Base-by-base conservation (phyloP, 1,140 invertebrate genomes). In the Cherax destructor region DNA sequence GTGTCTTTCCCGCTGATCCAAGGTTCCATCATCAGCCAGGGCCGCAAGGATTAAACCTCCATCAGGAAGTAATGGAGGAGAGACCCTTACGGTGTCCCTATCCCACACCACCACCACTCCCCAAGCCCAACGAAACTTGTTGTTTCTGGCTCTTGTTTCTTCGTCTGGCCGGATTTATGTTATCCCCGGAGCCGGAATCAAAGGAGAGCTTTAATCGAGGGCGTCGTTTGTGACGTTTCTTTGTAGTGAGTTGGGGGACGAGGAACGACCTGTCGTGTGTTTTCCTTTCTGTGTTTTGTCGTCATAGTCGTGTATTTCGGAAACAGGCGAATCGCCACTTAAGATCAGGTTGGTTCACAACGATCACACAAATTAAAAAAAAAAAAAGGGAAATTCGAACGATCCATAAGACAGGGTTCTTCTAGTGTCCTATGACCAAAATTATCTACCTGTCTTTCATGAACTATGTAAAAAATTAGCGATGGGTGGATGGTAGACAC, bases 11-110 rank as follows among this genome's bases (percentile, higher is more conserved):
- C 4, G 80, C 41, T 24, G 41, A 72, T 56, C 86, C 61, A 50
- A 69, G 86, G 24, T 61, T 88, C 65, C 78, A 88, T 88, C 86
- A 88, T 81, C 86, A 88, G 61, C 21, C 52, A 69, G 85, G 77
- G 77, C 79, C 30, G 78, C 65, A 88, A 88, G 86, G 86, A 88
- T 88, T 88, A 81, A 88, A 72, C 78, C 79, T 69, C 61, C 86
- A 88, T 88, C 86, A 88, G 81, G 79, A 88, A 88, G 86, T 88
- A 88, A 88, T 88, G 76, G 86, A 59, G 52, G 50, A 79, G 59
- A 79, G 86, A 80, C 65, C 84, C 84, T 86, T 83, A 56, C 84
- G 76, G 84, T 72, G 69, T 77, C 56, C 24, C 41, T 69, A 13
- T 61, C 65, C 16, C 83, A n/a, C 83, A n/a, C 16, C 16, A 24